Evolutionary conservation across 1,140 invertebrate species (phyloP), one percentile per base, ranked within the genome.

Genomic region (Pogonus chalceus): DNA sequence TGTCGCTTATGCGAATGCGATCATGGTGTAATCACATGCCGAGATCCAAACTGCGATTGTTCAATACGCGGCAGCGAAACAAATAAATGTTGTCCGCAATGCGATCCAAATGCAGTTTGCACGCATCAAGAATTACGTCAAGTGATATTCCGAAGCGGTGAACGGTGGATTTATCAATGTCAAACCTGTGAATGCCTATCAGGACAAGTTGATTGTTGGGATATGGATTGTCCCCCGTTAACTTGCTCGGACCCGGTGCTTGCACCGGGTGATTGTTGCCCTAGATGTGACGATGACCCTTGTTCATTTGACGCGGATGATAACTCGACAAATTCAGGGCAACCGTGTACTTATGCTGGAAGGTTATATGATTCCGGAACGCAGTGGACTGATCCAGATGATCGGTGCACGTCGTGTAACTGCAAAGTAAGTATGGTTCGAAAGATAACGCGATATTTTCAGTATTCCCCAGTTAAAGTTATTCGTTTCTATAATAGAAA

Each of bases 201-300:
- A 64, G 89, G 90, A 39, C 88, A 94, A 74, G 81, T 90, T 55
- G 89, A 92, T 73, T 94, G 90, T 67, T 92, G 88, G 88, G 82
- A 85, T 60, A 77, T 88, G 65, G 83, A 89, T 63, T 92, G 90
- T 75, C 88, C 88, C 55, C 79, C 79, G 20, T 70, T 83, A 23
- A 74, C 76, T 18, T 88, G 88, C 74, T 67, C 79, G 58, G 77
- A 84, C 63, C 76, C 83, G 26, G 70, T 88, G 51, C 78, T 74
- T 49, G 69, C 74, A 16, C 71, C 77, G 16, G 79, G 79, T 10
- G 82, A 86, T 64, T 85, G 84, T 71, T 85, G 85, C 69, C 79
- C 79, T n/a, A 74, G 82, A 26, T 88, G 85, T 66, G 73, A 76
- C 35, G 80, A 80, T 54, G 83, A 84, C 67, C 76, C 73, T 7